phyloP scores from a whole-genome alignment of 2,888 invertebrate species.

The Heliconius erato region DNA sequence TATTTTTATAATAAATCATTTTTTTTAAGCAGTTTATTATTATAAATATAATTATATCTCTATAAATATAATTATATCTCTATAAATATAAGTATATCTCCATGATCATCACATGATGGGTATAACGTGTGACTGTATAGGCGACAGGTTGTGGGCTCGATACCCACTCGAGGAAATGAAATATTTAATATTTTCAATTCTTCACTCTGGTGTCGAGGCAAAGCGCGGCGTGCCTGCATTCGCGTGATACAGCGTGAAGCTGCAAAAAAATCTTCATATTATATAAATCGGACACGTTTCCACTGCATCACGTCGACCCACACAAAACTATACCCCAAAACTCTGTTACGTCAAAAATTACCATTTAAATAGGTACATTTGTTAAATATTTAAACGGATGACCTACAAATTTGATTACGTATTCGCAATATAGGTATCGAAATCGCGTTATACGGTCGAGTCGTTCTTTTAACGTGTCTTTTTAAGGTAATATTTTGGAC shows the following conservation, averaged over 20 bases:
- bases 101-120: no score
- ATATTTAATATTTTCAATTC: no score
- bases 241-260: no score
- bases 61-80: no score
- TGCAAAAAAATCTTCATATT: not conserved
- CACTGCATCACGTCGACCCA: not conserved
- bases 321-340: not conserved
- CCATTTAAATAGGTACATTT: not conserved
- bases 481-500: conserved; percentile 17
- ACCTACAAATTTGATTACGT: conserved; percentile 43
- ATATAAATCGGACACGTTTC: not conserved
- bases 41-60: no score
- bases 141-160: no score
- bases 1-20: not conserved
- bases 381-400: conserved; percentile 22
- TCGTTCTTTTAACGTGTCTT: conserved; percentile 28
- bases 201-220: no score
- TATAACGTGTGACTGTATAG: no score
- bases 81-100: no score
- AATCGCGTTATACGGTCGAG: conserved; percentile 41
- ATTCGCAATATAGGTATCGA: conserved; percentile 35
- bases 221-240: no score
- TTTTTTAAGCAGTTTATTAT: no score
- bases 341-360: not conserved
- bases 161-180: no score